These are phyloP conservation scores for Xerus inauris DNA, from an alignment of 2,113 vertebrate genomes.

Conservation along the genomic window DNA sequence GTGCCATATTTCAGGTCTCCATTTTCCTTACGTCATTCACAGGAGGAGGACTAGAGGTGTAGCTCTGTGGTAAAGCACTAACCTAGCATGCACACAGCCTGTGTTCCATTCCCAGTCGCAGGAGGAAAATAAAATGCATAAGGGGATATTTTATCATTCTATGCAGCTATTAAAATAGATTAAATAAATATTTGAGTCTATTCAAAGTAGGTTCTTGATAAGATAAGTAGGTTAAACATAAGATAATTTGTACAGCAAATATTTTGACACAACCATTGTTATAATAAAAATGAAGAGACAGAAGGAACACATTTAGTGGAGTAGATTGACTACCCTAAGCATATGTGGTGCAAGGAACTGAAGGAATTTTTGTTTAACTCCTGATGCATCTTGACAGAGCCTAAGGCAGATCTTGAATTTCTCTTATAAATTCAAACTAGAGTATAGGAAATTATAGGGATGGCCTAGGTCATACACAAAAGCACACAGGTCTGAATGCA, in stretches of 20 bases:
- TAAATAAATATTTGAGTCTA: neutral
- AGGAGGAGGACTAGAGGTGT: neutral
- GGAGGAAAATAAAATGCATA: neutral
- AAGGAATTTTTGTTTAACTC: neutral
- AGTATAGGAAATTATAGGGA: neutral
- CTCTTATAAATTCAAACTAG: neutral
- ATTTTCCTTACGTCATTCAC: neutral
- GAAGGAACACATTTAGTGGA: neutral
- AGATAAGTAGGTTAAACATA: neutral
- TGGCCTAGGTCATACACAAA: neutral
- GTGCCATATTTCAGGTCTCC: neutral
- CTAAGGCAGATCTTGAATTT: neutral
- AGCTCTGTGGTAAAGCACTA: neutral
- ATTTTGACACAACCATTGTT: neutral
- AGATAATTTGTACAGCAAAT: constrained; percentile 19
- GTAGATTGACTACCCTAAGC: neutral
- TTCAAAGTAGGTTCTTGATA: constrained; percentile 23
- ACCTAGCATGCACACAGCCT: neutral
- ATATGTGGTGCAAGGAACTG: neutral
- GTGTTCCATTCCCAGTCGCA: neutral
- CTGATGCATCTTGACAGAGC: neutral
- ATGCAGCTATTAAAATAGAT: neutral
- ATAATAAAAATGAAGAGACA: neutral
- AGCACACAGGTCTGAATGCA: neutral
- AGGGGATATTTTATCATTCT: neutral